phyloP scores from a whole-genome alignment of 1,140 invertebrate genomes.

The Homalodisca vitripennis region DNA sequence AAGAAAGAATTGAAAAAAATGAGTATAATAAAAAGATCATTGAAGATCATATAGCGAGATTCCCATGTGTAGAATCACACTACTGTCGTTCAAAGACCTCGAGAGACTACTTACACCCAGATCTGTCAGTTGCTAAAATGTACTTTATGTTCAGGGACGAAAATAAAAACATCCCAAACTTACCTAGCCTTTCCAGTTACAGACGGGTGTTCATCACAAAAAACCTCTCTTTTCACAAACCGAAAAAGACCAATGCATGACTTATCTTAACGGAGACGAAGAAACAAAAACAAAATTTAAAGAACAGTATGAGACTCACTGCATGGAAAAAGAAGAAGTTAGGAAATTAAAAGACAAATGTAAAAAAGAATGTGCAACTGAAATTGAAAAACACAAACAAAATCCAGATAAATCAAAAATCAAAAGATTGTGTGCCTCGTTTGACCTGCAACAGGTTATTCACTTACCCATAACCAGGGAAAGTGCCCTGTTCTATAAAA shows the following conservation, averaged over 20 bases:
- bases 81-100: constrained; percentile 4
- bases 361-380: neutral
- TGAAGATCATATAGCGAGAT: neutral
- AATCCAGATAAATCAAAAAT: too few species aligned
- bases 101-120: constrained; percentile 5
- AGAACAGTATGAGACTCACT: neutral
- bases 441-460: too few species aligned
- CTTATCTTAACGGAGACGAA: neutral
- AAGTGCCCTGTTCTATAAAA: too few species aligned
- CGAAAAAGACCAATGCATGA: neutral
- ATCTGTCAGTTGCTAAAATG: neutral
- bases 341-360: neutral
- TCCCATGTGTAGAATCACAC: neutral
- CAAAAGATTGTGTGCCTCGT: too few species aligned
- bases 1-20: neutral
- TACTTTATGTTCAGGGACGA: constrained; percentile 4
- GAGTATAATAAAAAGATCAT: constrained; percentile 7
- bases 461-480: too few species aligned
- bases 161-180: neutral
- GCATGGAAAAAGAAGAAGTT: neutral
- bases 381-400: neutral
- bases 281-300: neutral
- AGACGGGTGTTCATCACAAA: neutral
- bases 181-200: constrained; percentile 5
- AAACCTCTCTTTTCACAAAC: constrained; percentile 5